A percentile compares a stretch with the other conserved stretches of the same genome.
Evolutionary conservation across 1,140 invertebrate genomes (phyloP).

Genomic region (Argopecten irradians): DNA sequence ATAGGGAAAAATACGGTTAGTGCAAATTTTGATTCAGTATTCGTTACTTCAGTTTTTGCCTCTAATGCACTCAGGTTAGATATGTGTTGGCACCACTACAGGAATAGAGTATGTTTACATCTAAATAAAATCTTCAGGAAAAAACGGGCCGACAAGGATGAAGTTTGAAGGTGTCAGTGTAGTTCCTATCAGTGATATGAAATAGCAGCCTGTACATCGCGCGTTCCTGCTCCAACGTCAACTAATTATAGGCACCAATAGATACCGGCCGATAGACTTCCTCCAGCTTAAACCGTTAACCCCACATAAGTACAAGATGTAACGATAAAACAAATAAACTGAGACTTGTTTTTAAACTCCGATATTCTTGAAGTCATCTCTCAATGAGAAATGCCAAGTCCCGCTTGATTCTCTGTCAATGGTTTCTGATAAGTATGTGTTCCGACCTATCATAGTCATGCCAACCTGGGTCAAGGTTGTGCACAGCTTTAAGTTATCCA

Average conservation of each 20-base stretch:
- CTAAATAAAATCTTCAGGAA: slow-evolving; percentile 19
- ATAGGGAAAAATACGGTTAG: no score
- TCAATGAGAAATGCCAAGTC: background rate
- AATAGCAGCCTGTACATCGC: background rate
- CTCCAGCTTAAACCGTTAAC: background rate
- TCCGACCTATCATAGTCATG: background rate
- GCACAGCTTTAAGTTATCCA: background rate
- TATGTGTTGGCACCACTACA: background rate
- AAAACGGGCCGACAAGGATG: background rate
- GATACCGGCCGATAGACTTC: background rate
- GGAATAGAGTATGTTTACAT: slow-evolving; percentile 12
- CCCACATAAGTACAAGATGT: slow-evolving; percentile 16
- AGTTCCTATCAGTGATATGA: background rate
- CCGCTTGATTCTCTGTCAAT: background rate
- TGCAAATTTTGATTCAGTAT: no score
- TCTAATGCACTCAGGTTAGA: background rate
- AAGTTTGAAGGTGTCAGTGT: background rate
- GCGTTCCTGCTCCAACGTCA: background rate
- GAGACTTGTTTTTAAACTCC: background rate
- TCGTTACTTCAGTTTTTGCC: background rate
- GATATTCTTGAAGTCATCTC: background rate
- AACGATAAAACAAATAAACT: background rate
- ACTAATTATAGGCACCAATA: background rate
- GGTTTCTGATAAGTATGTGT: background rate
- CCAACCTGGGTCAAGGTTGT: background rate